Evolutionary conservation across 2,113 vertebrate species (phyloP).

Genomic region (Gopherus evgoodei): DNA sequence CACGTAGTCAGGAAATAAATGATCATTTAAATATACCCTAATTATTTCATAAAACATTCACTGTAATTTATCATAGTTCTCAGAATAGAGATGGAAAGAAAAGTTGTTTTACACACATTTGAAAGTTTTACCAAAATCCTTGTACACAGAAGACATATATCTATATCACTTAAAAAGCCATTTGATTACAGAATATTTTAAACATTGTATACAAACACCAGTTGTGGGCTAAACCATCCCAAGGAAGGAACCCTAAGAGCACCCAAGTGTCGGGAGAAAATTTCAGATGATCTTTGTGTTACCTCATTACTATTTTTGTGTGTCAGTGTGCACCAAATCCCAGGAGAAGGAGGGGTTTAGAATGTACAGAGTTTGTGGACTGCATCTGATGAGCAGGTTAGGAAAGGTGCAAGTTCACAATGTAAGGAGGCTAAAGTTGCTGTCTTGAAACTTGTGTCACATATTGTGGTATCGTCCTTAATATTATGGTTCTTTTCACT

Average conservation of each 20-base stretch:
- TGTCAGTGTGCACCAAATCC: neutral
- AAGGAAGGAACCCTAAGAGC: neutral
- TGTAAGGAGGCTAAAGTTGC: neutral
- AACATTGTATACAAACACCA: too few species aligned
- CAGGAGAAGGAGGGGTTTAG: neutral
- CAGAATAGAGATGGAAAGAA: neutral
- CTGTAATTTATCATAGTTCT: neutral
- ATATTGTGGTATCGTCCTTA: neutral
- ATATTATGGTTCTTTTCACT: neutral
- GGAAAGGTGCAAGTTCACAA: neutral
- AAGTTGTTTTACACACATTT: neutral
- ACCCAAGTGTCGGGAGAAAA: neutral
- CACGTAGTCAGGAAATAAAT: neutral
- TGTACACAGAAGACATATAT: neutral
- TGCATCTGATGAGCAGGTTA: neutral
- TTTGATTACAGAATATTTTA: neutral
- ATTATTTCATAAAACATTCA: neutral
- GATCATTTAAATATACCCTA: neutral
- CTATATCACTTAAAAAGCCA: neutral
- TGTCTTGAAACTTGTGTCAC: neutral
- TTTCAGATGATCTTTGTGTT: neutral
- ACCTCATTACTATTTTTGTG: neutral
- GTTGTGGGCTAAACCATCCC: too few species aligned
- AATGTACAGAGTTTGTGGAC: neutral
- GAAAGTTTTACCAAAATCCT: neutral